These are phyloP conservation scores for Coracopsis vasa DNA, from an alignment of 2,113 vertebrate species.

Conservation along the genomic window DNA sequence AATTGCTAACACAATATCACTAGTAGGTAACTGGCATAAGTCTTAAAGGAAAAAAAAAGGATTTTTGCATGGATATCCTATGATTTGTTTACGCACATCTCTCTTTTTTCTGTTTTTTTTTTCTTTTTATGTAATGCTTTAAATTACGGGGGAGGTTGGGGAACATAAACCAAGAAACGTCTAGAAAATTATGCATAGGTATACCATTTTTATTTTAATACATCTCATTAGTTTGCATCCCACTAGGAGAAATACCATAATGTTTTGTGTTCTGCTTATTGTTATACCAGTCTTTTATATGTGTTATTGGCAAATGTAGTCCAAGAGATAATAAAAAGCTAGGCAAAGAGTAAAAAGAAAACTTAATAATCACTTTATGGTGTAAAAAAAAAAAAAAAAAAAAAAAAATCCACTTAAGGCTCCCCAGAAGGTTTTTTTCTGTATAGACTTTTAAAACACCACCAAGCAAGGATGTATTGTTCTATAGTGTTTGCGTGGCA, in stretches of 20 bases:
- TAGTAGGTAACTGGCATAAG: slow-evolving; percentile 76
- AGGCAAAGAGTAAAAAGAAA: slow-evolving; percentile 80
- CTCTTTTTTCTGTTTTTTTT: slow-evolving; percentile 30
- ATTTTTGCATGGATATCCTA: slow-evolving; percentile 70
- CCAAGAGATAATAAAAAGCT: slow-evolving; percentile 77
- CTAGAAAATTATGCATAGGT: slow-evolving; percentile 75
- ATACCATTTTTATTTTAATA: slow-evolving; percentile 82
- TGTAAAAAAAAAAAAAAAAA: slow-evolving; percentile 71
- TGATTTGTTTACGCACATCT: slow-evolving; percentile 70
- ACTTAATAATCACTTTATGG: slow-evolving; percentile 83
- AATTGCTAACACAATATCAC: slow-evolving; percentile 77
- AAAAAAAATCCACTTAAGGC: slow-evolving; percentile 78
- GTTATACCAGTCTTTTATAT: slow-evolving; percentile 74
- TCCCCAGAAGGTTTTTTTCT: slow-evolving; percentile 77
- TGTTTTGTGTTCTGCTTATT: slow-evolving; percentile 60
- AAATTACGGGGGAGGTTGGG: slow-evolving; percentile 59
- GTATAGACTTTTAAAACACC: slow-evolving; percentile 74
- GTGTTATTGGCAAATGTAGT: slow-evolving; percentile 75
- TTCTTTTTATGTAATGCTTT: slow-evolving; percentile 61
- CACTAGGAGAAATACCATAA: slow-evolving; percentile 71
- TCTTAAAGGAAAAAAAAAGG: slow-evolving; percentile 55
- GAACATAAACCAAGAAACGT: slow-evolving; percentile 71
- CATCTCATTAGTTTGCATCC: slow-evolving; percentile 77
- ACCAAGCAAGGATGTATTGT: slow-evolving; percentile 68
- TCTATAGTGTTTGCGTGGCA: slow-evolving; percentile 64